Percentiles rank a stretch among this genome's conserved stretches.
Conservation (phyloP, 2,888 invertebrate genomes). For the Scelioninae gen. 1 region DNA sequence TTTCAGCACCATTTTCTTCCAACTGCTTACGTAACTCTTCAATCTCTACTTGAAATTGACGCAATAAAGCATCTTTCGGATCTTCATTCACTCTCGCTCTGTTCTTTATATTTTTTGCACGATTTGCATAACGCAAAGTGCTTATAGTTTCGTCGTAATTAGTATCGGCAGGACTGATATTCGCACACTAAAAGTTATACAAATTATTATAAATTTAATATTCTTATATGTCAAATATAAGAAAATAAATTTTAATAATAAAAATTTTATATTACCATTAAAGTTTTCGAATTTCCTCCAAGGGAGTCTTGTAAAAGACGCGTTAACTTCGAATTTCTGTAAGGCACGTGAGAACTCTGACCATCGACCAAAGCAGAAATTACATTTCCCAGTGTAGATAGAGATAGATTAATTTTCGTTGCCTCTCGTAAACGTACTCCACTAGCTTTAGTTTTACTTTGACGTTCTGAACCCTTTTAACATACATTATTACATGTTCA, state of each 20-base stretch:
- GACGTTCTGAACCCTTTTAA: slow-evolving; percentile 95
- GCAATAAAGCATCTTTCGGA: slow-evolving; percentile 97
- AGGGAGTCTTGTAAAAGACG: slow-evolving; percentile 97
- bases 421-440: slow-evolving; percentile 97
- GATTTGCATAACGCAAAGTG: slow-evolving; percentile 97
- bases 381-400: slow-evolving; percentile 98
- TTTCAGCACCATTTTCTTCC: slow-evolving; percentile 87
- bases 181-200: slow-evolving; percentile 86
- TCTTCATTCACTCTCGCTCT: slow-evolving; percentile 98
- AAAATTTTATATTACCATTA: slow-evolving; percentile 88
- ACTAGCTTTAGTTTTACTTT: slow-evolving; percentile 97
- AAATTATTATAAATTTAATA: no score
- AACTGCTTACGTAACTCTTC: slow-evolving; percentile 94
- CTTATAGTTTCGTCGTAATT: slow-evolving; percentile 99
- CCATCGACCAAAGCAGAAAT: slow-evolving; percentile 99
- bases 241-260: no score
- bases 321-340: slow-evolving; percentile 98
- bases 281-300: slow-evolving; percentile 97
- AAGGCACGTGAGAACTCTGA: slow-evolving; percentile 98
- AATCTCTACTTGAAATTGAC: slow-evolving; percentile 98
- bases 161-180: slow-evolving; percentile 97
- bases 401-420: slow-evolving; percentile 98
- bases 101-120: slow-evolving; percentile 99
- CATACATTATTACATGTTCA: no score
- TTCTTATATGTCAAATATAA: no score